phyloP scores from a whole-genome alignment of 2,797 vertebrate species.

The Pogonophryne albipinna region DNA sequence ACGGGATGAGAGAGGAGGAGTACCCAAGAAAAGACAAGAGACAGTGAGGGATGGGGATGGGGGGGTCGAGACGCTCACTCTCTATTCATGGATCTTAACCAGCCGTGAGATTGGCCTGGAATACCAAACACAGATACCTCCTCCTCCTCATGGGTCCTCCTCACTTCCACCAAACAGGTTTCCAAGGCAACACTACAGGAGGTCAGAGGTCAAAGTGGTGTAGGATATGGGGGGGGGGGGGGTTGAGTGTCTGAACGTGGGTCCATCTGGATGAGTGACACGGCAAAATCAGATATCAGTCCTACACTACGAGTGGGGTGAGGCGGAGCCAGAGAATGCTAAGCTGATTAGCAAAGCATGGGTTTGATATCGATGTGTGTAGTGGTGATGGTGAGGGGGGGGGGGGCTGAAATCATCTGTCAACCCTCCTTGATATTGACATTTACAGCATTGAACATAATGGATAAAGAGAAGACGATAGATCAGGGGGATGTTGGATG shows the following conservation, averaged over 20 bases:
- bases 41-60: conserved; percentile 17
- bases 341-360: conserved; percentile 95
- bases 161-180: conserved; percentile 85
- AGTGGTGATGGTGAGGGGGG: conserved; percentile 16
- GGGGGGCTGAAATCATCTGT: conserved; percentile 42
- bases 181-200: conserved; percentile 92
- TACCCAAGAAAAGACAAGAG: conserved; percentile 37
- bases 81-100: conserved; percentile 99
- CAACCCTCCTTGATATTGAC: conserved; percentile 52
- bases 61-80: conserved; percentile 77
- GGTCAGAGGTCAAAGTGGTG: conserved; percentile 96
- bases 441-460: conserved; percentile 54
- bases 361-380: conserved; percentile 80
- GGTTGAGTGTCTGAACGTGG: conserved; percentile 90
- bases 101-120: conserved; percentile 93
- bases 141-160: conserved; percentile 56
- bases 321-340: conserved; percentile 80
- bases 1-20: conserved; percentile 31
- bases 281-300: conserved; percentile 99
- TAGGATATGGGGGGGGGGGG: conserved; percentile 89
- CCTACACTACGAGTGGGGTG: conserved; percentile 85
- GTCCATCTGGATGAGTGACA: conserved; percentile 99
- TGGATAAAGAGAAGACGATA: conserved; percentile 17
- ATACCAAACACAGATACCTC: conserved; percentile 92
- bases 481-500: conserved; percentile 12